Percentiles rank a stretch among this genome's conserved stretches.
Evolutionary conservation across 2,888 invertebrate species (phyloP).

Genomic region (Trachelus iudaicus): DNA sequence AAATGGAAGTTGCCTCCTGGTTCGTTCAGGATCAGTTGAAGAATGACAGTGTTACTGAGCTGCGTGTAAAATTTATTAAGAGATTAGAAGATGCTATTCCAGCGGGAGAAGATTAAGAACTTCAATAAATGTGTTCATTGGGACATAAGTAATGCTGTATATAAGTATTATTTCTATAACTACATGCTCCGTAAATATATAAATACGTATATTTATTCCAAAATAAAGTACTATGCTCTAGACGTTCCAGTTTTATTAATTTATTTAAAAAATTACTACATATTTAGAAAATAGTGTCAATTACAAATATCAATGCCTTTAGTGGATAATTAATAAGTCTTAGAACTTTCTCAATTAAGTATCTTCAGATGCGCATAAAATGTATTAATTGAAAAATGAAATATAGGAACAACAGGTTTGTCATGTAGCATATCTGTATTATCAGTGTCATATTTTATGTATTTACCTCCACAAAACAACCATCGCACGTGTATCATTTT

Average conservation of each 20-base stretch:
- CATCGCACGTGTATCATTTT: not conserved
- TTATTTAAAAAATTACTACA: not conserved
- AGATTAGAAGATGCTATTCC: constrained; percentile 97
- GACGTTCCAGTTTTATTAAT: not conserved
- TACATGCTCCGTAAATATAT: not conserved
- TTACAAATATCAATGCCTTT: not conserved
- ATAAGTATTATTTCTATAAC: no score
- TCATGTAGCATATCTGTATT: not conserved
- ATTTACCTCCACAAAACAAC: not conserved
- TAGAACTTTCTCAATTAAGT: not conserved
- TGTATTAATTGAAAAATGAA: not conserved
- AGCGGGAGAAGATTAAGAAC: constrained; percentile 92
- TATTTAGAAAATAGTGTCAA: not conserved
- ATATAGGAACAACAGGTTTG: no score
- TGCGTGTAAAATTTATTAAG: constrained; percentile 93
- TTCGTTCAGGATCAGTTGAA: constrained; percentile 95
- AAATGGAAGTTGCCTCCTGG: constrained; percentile 94
- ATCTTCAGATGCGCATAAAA: not conserved
- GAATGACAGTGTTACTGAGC: constrained; percentile 93
- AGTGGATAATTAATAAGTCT: not conserved
- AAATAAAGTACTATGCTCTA: not conserved
- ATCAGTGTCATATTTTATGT: not conserved
- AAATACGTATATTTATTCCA: not conserved
- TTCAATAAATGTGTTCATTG: not conserved
- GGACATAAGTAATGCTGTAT: not conserved